Evolutionary conservation across 1,140 invertebrate species (phyloP), one percentile per base, ranked within the genome.

Genomic region (Saccostrea glomerata): DNA sequence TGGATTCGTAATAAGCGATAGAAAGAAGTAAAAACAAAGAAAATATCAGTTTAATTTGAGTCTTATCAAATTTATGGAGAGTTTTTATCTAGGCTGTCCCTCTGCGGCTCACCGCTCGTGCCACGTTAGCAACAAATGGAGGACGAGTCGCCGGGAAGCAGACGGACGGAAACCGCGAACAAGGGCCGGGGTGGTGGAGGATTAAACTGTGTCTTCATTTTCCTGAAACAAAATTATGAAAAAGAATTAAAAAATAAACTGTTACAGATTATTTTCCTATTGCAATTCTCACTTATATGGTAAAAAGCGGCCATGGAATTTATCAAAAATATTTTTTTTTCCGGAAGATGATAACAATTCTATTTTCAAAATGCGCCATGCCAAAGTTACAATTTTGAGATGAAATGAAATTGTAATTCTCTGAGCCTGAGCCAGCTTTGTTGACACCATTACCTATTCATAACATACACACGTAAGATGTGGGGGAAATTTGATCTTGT

Each of bases 11-110:
- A 85, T 85, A 85, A 60, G 47, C 56, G 84, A 85, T 60, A 85
- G 56, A 56, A 11, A 60, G 54, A 23, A 54, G 30, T 85, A 85
- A 87, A 87, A 87, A 87, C 86, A 87, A 87, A 87, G 86, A 83
- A 84, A 56, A 82, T 86, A 58, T 63, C 86, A 30, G 25, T 82
- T 36, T 55, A 87, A 82, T 83, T 63, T n/a, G 30, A 54, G 47
- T 54, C 36, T 87, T 87, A 87, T 87, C 86, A 63, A 66, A 87
- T 87, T 87, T 87, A 87, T 87, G 86, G 60, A 82, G 77, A 83
- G 54, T 60, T 83, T 87, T 87, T 63, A 70, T 83, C 86, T 87
- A 60, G 30, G 55, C n/a, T 55, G 36, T 77, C 63, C 56, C 20
- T 40, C 9, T 30, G 66, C 20, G 66, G 17, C 23, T 56, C 54